Evolutionary conservation across 2,797 vertebrate species (phyloP).

Genomic region (Nasua narica): DNA sequence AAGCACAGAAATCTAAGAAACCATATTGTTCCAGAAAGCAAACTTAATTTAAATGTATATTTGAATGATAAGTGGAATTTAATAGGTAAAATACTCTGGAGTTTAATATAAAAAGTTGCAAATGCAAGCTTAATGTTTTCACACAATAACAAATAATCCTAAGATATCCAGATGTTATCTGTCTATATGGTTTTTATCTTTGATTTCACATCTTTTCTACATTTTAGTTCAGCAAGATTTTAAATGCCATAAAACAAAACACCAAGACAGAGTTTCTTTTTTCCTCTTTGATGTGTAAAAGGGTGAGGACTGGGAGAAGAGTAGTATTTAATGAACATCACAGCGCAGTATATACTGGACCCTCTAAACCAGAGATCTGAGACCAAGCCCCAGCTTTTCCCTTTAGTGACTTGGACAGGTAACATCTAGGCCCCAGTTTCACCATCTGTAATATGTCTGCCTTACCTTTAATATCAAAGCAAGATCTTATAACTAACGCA

Average conservation of each 20-base stretch:
- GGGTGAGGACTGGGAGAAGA: not conserved
- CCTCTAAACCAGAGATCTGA: not conserved
- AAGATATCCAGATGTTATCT: not conserved
- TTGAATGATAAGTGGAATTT: not conserved
- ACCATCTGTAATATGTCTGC: not conserved
- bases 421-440: not conserved
- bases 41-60: not conserved
- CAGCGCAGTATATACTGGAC: not conserved
- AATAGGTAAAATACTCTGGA: not conserved
- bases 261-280: not conserved
- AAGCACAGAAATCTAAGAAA: not conserved
- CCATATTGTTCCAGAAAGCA: not conserved
- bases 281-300: not conserved
- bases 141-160: not conserved
- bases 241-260: not conserved
- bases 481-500: not conserved
- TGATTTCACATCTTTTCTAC: not conserved
- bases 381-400: not conserved
- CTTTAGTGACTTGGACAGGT: not conserved
- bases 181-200: not conserved
- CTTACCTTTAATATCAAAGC: not conserved
- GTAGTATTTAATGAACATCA: not conserved
- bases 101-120: not conserved
- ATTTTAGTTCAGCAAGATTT: not conserved
- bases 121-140: not conserved